Base-by-base conservation (phyloP, 2,888 invertebrate species). In the Tachystola acroxantha region DNA sequence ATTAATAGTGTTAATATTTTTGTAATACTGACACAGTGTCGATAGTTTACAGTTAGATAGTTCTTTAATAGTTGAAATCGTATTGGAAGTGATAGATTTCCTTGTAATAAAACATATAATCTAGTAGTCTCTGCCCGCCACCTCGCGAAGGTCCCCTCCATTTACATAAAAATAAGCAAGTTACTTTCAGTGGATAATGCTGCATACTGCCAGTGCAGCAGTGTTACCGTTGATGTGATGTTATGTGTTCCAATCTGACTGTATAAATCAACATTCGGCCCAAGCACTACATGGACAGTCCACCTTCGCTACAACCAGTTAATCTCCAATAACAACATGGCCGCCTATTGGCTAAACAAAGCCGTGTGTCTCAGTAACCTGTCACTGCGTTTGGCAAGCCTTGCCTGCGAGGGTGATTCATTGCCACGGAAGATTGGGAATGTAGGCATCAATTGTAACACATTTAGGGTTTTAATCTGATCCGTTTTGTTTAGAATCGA, bases 1-100 rank as follows among this genome's bases (percentile, higher is more conserved):
- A 65, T 61, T 64, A 70, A 65, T 59, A 61, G 60, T 62, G 57
- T 64, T 69, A 66, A 69, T 73, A 73, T 63, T 62, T 67, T 62
- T 51, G 48, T 40, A 13, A 24, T 14, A 30, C 24, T 25, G 34
- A 34, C 38, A 34, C 29, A 14, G 12, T 32, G 27, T 20, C 39
- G 20, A 30, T 30, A 28, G 28, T 7, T n/a, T 24, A n/a, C 26
- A 4, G n/a, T 16, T 16, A 16, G 16, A n/a, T 16, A 16, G 16
- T 16, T 16, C 6, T 16, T 6, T 16, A 16, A 16, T n/a, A n/a
- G n/a, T n/a, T n/a, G n/a, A n/a, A n/a, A n/a, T n/a, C n/a, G n/a
- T n/a, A n/a, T n/a, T n/a, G n/a, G n/a, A n/a, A n/a, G n/a, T n/a
- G n/a, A n/a, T n/a, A n/a, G n/a, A n/a, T n/a, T n/a, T n/a, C n/a